Base-by-base conservation (phyloP, 2,888 invertebrate species). In the Chrysolina oricalcia region DNA sequence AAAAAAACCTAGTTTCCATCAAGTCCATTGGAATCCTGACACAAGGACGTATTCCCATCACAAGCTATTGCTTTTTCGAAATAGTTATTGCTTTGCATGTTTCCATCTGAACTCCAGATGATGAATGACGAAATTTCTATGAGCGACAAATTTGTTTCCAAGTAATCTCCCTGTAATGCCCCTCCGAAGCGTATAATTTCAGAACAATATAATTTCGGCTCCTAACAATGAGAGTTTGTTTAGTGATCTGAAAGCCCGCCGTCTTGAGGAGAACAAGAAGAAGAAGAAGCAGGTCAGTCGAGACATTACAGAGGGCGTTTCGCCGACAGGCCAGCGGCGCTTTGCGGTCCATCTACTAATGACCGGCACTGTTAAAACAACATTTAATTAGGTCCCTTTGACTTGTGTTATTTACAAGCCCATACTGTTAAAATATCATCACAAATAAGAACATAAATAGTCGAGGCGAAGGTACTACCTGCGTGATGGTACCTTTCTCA, bases 351-450 rank as follows among this genome's bases (percentile, higher is more conserved):
- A 79, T 83, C 81, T 84, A 86, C 88, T 88, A 87, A 87, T 87
- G 87, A 87, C 87, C 86, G 80, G 85, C 83, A 82, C 81, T 84
- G 86, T 87, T 87, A 87, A 87, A 85, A 87, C 88, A 88, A 87
- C 87, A 87, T 87, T 87, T 88, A 87, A 87, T 88, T 88, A 87
- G 87, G 86, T 82, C 85, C 85, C 81, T 85, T 85, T 84, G 83
- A 81, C 83, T 84, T 78, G 81, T 79, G 81, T 82, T 84, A 83
- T 85, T 85, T 85, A 84, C 85, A 84, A 83, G 82, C 79, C 81
- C 78, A 79, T 82, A 81, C 83, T 81, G 81, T 80, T 82, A 81
- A 84, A 84, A 85, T 83, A 82, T 80, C 82, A 83, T 80, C 82
- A 81, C 82, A 81, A 83, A 81, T 82, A 80, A 70, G 81, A 81